Base-by-base conservation (phyloP, 2,888 invertebrate genomes). In the Priocnemis perturbator region DNA sequence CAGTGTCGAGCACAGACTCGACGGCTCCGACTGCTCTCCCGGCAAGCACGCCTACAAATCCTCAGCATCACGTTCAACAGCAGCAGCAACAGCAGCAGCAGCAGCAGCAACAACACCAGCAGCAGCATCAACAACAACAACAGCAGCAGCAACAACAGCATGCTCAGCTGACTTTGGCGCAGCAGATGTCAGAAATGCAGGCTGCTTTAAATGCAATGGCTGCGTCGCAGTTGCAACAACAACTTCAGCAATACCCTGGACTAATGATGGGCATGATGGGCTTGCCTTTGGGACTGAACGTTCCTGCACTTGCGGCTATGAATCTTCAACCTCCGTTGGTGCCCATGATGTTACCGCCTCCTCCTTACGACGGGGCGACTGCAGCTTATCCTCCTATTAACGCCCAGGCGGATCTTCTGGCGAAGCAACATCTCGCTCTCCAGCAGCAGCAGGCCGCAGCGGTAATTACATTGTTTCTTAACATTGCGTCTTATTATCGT, bases 311-410 rank as follows among this genome's bases (percentile, higher is more conserved):
- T 71, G 97, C 97, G 20, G 96, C 97, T 47, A 98, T 98, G 97
- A 98, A 97, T 90, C 91, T 98, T 63, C 97, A 97, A 86, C 97
- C 98, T 23, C 97, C 98, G 0, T 90, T 97, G 80, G 95, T 96
- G 84, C 96, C 96, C 20, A 92, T 96, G 90, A 96, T 96, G 95
- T 92, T 96, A 91, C 95, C 95, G 45, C 95, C 95, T 17, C 95
- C 95, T 30, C 94, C 94, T 4, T 94, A 94, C 86, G 95, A 96
- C 85, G 86, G 88, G 47, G 83, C 86, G 15, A 61, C 83, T 14
- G 69, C 83, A 72, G 84, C 81, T 64, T 87, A 87, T 85, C 85
- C 89, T 19, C 84, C 87, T 0, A 86, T 89, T 19, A 85, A 89
- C 67, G 83, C 88, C 37, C 89, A 88, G 55, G 86, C 88, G 14